A percentile compares a stretch with the other conserved stretches of the same genome.
Evolutionary conservation across 1,140 invertebrate genomes (phyloP).

Genomic region (Vanessa atalanta): DNA sequence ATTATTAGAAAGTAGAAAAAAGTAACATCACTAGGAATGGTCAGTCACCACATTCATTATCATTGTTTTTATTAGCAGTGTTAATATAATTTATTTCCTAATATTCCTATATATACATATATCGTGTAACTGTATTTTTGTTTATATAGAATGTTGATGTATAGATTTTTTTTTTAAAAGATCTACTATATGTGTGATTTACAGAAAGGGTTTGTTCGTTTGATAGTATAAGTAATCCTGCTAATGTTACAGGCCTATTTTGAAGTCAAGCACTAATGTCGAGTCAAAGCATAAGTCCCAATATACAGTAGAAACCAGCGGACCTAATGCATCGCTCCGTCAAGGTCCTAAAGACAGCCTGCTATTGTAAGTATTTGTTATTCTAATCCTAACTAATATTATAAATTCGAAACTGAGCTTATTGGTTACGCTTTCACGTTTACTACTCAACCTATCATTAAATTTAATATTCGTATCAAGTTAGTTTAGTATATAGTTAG

Average conservation of each 20-base stretch:
- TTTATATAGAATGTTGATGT: neutral
- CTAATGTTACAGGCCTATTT: conserved; percentile 57
- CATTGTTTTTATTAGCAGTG: conserved; percentile 36
- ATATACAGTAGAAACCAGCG: conserved; percentile 46
- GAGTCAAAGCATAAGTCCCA: conserved; percentile 64
- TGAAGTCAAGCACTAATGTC: conserved; percentile 53
- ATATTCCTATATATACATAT: neutral
- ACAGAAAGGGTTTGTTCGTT: neutral
- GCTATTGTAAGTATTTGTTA: conserved; percentile 55
- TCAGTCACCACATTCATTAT: conserved; percentile 32
- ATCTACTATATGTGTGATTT: neutral
- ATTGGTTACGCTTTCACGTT: no score
- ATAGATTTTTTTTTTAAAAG: neutral
- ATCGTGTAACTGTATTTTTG: neutral
- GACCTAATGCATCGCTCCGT: conserved; percentile 57
- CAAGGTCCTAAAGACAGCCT: conserved; percentile 65
- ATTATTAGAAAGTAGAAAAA: conserved; percentile 6
- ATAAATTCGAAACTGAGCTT: no score
- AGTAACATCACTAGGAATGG: neutral
- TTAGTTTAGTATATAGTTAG: no score
- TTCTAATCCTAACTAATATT: neutral
- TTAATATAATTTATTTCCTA: conserved; percentile 27
- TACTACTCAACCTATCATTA: no score
- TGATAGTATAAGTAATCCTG: neutral
- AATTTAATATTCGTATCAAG: no score